phyloP scores from a whole-genome alignment of 2,888 invertebrate genomes.

The Pachydiplax longipennis region DNA sequence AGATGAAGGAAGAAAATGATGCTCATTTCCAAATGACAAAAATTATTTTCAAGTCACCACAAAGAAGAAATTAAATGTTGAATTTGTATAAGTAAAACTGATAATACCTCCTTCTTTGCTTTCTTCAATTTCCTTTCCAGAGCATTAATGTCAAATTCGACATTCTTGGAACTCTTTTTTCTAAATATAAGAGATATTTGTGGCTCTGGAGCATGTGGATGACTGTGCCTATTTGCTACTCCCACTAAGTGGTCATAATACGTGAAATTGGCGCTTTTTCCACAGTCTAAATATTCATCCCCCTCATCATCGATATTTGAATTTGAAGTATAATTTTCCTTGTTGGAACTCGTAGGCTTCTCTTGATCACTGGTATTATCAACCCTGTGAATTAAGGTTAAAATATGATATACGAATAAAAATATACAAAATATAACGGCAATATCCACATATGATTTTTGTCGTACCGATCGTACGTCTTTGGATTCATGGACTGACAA shows the following conservation, averaged over 20 bases:
- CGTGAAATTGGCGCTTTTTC: constrained; percentile 85
- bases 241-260: constrained; percentile 89
- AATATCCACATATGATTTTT: neutral
- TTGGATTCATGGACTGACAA: constrained; percentile 63
- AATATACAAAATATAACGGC: neutral
- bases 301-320: constrained; percentile 49
- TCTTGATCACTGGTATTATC: constrained; percentile 48
- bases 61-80: neutral
- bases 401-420: neutral
- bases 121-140: constrained; percentile 78
- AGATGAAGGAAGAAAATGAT: neutral
- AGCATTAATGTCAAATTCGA: constrained; percentile 77
- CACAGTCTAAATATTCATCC: constrained; percentile 71
- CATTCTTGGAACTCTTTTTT: constrained; percentile 67
- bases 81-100: neutral
- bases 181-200: constrained; percentile 80
- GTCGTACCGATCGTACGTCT: constrained; percentile 51
- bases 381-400: constrained; percentile 19
- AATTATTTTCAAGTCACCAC: neutral
- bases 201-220: constrained; percentile 86
- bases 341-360: constrained; percentile 27
- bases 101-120: constrained; percentile 74
- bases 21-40: neutral
- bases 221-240: constrained; percentile 81
- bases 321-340: constrained; percentile 43